phyloP scores from a whole-genome alignment of 2,888 invertebrate species.

The Helobdella robusta region DNA sequence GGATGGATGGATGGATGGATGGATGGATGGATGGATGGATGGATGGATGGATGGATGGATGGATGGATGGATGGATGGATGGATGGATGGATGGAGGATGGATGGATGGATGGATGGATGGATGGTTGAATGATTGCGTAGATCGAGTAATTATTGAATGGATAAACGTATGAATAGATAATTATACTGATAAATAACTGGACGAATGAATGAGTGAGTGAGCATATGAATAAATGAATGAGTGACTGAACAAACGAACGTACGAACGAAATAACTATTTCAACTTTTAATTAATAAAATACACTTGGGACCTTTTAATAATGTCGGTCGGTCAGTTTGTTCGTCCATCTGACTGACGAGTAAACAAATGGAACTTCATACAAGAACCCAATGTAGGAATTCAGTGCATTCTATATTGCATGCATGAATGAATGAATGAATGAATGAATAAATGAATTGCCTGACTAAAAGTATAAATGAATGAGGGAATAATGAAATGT shows the following conservation, averaged over 20 bases:
- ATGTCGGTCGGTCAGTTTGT: no score
- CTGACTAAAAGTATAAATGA: background rate
- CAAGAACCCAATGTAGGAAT: background rate
- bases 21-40: no score
- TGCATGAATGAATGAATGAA: conserved; percentile 18
- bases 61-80: no score
- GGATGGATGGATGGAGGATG: no score
- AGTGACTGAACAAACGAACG: conserved; percentile 1
- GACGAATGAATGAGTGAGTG: conserved; percentile 4
- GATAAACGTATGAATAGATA: no score
- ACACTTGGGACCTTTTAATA: no score
- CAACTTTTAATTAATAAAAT: background rate
- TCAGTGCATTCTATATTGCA: conserved; percentile 16
- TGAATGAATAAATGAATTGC: conserved; percentile 17
- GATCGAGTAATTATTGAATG: no score
- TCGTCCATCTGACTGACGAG: background rate
- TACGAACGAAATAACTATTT: background rate
- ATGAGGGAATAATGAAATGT: background rate
- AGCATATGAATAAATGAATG: background rate
- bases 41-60: no score
- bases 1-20: no score
- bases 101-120: no score
- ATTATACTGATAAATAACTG: no score
- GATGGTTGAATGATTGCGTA: no score
- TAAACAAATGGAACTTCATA: background rate